These are phyloP conservation scores for Odontophorus gujanensis DNA, from an alignment of 2,113 vertebrate species.

Conservation along the genomic window DNA sequence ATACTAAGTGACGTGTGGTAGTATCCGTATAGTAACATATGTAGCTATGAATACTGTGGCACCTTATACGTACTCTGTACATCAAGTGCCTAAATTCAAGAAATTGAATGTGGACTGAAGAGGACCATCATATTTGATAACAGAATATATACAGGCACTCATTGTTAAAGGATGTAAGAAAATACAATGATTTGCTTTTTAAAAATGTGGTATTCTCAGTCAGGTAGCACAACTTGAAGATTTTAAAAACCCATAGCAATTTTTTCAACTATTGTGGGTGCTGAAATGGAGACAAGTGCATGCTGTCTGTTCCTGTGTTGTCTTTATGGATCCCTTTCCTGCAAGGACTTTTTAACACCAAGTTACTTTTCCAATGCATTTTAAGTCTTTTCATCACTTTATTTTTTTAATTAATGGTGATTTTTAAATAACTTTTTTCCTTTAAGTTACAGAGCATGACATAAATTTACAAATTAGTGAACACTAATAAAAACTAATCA, in stretches of 20 bases:
- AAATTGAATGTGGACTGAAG: not conserved
- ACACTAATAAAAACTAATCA: not conserved
- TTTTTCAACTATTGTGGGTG: not conserved
- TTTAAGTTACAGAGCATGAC: not conserved
- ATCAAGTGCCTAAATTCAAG: not conserved
- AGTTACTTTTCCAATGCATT: not conserved
- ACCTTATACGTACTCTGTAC: not conserved
- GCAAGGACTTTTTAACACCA: not conserved
- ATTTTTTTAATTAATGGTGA: not conserved
- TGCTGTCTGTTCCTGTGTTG: not conserved
- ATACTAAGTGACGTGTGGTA: not conserved
- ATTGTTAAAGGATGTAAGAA: not conserved
- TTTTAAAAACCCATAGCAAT: not conserved
- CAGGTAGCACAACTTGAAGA: not conserved
- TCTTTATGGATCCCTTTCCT: constrained; percentile 1
- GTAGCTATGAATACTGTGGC: not conserved
- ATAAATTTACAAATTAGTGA: not conserved
- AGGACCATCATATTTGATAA: not conserved
- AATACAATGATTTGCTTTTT: not conserved
- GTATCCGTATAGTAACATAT: not conserved
- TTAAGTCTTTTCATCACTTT: not conserved
- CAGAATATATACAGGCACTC: not conserved
- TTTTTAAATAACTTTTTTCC: not conserved
- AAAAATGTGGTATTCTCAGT: not conserved
- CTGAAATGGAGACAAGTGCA: not conserved